Evolutionary conservation across 1,140 invertebrate species (phyloP).

Genomic region (Phortica variegata): DNA sequence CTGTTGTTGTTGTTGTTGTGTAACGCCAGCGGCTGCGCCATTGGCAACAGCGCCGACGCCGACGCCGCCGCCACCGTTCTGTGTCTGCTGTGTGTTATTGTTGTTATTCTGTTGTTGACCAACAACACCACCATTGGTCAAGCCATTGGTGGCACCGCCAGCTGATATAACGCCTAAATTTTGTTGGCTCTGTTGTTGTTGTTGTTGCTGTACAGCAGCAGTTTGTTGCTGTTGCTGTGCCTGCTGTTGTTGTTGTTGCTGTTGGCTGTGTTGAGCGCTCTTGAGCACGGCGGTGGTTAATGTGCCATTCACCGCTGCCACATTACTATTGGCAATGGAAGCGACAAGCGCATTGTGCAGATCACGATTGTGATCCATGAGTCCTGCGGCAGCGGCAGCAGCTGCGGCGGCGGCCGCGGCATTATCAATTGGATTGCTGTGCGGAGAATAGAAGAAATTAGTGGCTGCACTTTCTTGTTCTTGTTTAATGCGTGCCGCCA

Average conservation of each 20-base stretch:
- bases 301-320: constrained; percentile 50
- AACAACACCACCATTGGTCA: too few relatives aligned
- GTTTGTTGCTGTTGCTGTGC: constrained; percentile 25
- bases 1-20: constrained; percentile 37
- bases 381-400: constrained; percentile 44
- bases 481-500: constrained; percentile 14
- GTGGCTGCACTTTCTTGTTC: not conserved
- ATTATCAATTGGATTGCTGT: constrained; percentile 60
- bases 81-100: constrained; percentile 2
- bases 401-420: constrained; percentile 56
- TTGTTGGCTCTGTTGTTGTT: constrained; percentile 25
- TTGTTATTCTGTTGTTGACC: too few relatives aligned
- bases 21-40: constrained; percentile 18
- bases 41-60: constrained; percentile 4
- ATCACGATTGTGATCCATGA: constrained; percentile 66
- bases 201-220: constrained; percentile 33
- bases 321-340: constrained; percentile 58
- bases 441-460: constrained; percentile 50
- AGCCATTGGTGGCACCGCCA: too few relatives aligned
- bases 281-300: constrained; percentile 44
- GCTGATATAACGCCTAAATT: too few relatives aligned
- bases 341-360: constrained; percentile 64
- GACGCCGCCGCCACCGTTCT: constrained; percentile 2
- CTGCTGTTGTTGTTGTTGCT: constrained; percentile 25
- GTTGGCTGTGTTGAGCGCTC: constrained; percentile 35